These are phyloP conservation scores for Arctia plantaginis DNA, from an alignment of 2,888 invertebrate species.

Conservation along the genomic window DNA sequence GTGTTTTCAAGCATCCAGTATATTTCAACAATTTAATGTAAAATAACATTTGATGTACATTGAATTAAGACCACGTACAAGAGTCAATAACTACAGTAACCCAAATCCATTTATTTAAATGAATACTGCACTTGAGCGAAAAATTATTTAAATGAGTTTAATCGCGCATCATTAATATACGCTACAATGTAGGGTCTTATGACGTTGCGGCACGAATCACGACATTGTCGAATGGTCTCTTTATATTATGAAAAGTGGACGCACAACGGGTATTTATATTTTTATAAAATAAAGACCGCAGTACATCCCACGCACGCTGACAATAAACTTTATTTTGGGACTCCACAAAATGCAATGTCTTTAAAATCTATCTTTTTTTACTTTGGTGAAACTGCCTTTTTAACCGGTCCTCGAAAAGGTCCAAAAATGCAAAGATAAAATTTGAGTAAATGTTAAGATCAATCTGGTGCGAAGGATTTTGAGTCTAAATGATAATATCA, in stretches of 20 bases:
- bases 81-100: conserved; percentile 25
- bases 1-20: no score
- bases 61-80: background rate
- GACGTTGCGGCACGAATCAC: conserved; percentile 38
- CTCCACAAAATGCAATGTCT: conserved; percentile 66
- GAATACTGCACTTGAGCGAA: conserved; percentile 34
- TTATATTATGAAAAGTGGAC: conserved; percentile 45
- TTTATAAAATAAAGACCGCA: conserved; percentile 53
- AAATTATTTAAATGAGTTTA: conserved; percentile 43
- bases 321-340: conserved; percentile 81
- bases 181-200: conserved; percentile 35
- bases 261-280: conserved; percentile 30
- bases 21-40: background rate
- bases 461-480: conserved; percentile 42
- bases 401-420: conserved; percentile 60
- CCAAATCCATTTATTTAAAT: conserved; percentile 30
- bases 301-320: conserved; percentile 68
- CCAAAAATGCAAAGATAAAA: conserved; percentile 53
- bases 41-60: background rate
- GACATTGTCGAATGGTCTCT: conserved; percentile 27
- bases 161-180: conserved; percentile 38
- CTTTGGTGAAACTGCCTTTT: conserved; percentile 66
- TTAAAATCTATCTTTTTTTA: conserved; percentile 67
- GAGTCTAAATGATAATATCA: conserved; percentile 43
- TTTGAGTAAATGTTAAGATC: conserved; percentile 60